These are phyloP conservation scores for Rhagium mordax DNA, from an alignment of 2,888 invertebrate species.

Conservation along the genomic window DNA sequence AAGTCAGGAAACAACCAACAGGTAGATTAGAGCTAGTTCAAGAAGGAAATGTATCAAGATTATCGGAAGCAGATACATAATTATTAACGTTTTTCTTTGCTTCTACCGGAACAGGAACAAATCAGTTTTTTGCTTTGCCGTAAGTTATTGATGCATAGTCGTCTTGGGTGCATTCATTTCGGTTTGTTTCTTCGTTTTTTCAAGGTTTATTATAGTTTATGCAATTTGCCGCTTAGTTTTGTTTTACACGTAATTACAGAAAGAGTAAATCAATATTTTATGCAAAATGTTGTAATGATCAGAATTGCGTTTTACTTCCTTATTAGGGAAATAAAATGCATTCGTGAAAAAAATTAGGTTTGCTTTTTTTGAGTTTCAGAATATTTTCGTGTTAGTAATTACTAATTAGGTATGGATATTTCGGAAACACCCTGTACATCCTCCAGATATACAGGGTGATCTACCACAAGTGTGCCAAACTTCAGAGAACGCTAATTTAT, in stretches of 20 bases:
- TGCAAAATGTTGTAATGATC: background rate
- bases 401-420: too few relatives aligned
- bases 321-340: background rate
- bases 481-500: too few relatives aligned
- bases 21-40: background rate
- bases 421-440: too few relatives aligned
- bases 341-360: too few relatives aligned
- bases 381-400: too few relatives aligned
- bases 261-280: too few relatives aligned
- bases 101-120: constrained; percentile 13
- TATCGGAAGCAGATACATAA: constrained; percentile 27
- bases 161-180: background rate
- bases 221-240: background rate
- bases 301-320: background rate
- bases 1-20: constrained; percentile 7
- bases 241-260: background rate
- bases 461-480: too few relatives aligned
- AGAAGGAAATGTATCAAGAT: constrained; percentile 25
- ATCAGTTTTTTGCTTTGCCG: background rate
- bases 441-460: too few relatives aligned
- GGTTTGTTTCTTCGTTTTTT: background rate
- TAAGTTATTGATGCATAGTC: background rate
- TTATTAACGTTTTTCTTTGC: constrained; percentile 8
- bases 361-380: too few relatives aligned
- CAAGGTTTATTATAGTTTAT: background rate